These are phyloP conservation scores for Tetragnatha versicolor DNA, from an alignment of 1,140 invertebrate genomes.

Conservation along the genomic window DNA sequence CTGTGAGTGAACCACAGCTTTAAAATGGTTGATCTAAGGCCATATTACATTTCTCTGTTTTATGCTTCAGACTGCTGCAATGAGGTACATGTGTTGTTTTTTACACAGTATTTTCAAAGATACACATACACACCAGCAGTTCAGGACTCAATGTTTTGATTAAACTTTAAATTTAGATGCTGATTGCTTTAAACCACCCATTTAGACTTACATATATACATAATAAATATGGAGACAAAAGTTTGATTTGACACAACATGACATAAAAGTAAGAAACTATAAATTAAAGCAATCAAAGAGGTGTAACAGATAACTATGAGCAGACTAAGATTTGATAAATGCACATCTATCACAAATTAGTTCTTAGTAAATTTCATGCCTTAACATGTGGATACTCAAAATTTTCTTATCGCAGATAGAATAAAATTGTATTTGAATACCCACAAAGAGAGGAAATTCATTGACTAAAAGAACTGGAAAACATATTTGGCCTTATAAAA, in stretches of 20 bases:
- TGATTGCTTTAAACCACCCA: neutral
- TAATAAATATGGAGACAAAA: constrained; percentile 22
- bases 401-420: no score
- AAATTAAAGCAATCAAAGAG: no score
- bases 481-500: no score
- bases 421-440: no score
- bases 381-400: no score
- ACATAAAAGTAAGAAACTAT: neutral
- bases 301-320: no score
- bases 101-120: neutral
- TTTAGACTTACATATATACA: constrained; percentile 26
- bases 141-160: constrained; percentile 16
- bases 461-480: no score
- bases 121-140: constrained; percentile 17
- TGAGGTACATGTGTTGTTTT: constrained; percentile 32
- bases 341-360: no score
- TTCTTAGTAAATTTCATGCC: no score
- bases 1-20: constrained; percentile 41
- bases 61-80: constrained; percentile 31
- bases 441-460: no score
- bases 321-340: no score
- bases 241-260: constrained; percentile 10
- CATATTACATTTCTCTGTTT: constrained; percentile 29
- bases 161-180: neutral
- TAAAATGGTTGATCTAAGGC: constrained; percentile 51